These are phyloP conservation scores for Zosterops borbonicus DNA, from an alignment of 2,113 vertebrate species.

Conservation along the genomic window DNA sequence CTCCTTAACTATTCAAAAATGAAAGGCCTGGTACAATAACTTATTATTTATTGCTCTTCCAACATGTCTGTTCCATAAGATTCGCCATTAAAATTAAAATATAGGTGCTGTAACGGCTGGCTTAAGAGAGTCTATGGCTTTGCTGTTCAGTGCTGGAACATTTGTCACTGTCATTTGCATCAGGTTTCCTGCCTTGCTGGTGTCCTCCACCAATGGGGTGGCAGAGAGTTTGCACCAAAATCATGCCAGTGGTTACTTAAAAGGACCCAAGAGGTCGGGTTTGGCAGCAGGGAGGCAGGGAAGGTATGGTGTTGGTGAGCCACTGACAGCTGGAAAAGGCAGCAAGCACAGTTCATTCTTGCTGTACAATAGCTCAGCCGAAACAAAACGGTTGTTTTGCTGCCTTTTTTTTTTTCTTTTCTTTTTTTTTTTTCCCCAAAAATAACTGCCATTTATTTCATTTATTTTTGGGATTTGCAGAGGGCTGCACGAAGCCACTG, in stretches of 20 bases:
- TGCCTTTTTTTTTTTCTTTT: neutral
- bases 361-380: neutral
- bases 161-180: slow-evolving; percentile 42
- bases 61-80: slow-evolving; percentile 49
- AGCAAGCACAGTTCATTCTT: neutral
- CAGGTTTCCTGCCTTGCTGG: neutral
- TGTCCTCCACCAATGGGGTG: neutral
- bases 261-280: neutral
- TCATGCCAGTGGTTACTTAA: neutral
- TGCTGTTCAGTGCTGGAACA: neutral
- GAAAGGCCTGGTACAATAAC: slow-evolving; percentile 66
- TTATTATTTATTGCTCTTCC: slow-evolving; percentile 69
- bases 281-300: neutral
- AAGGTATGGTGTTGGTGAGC: neutral
- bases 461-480: neutral
- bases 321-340: neutral
- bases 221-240: neutral
- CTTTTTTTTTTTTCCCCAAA: neutral
- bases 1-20: slow-evolving; percentile 72
- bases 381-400: neutral
- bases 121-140: slow-evolving; percentile 61
- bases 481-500: neutral
- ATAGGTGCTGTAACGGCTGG: slow-evolving; percentile 38
- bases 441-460: neutral
- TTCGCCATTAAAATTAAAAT: slow-evolving; percentile 68